phyloP scores from a whole-genome alignment of 64 coral and sea anemone genomes.

The Stichodactyla helianthus region DNA sequence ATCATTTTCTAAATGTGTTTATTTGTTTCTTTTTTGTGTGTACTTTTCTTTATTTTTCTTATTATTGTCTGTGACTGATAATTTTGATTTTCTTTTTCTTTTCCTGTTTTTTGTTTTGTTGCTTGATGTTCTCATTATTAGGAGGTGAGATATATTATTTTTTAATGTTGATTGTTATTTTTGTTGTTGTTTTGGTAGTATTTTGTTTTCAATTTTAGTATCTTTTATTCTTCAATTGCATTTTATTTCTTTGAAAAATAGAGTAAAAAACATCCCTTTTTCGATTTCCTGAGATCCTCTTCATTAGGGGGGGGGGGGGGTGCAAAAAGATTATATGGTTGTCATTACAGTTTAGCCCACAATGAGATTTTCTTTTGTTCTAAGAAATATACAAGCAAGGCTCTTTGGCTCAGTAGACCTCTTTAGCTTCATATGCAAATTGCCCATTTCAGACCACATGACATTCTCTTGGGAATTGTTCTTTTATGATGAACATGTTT shows the following conservation, averaged over 20 bases:
- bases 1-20: background rate
- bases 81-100: background rate
- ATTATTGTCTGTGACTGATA: background rate
- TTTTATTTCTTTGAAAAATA: background rate
- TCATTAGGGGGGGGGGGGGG: no score
- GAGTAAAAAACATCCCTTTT: no score
- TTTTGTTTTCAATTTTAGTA: background rate
- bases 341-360: no score
- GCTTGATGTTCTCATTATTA: background rate
- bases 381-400: no score
- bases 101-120: background rate
- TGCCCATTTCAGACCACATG: no score
- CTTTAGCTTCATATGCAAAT: no score
- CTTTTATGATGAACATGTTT: no score
- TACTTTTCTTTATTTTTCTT: constrained; percentile 23
- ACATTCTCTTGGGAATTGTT: no score
- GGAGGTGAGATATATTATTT: constrained; percentile 13
- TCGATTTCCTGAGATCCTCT: no score
- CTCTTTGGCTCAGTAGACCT: no score
- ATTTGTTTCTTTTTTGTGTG: background rate
- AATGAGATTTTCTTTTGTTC: no score
- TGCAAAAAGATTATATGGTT: no score
- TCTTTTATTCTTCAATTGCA: background rate
- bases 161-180: background rate
- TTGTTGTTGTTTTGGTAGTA: background rate